These are phyloP conservation scores for Metacarcinus magister DNA, from an alignment of 2,888 invertebrate genomes.

Conservation along the genomic window DNA sequence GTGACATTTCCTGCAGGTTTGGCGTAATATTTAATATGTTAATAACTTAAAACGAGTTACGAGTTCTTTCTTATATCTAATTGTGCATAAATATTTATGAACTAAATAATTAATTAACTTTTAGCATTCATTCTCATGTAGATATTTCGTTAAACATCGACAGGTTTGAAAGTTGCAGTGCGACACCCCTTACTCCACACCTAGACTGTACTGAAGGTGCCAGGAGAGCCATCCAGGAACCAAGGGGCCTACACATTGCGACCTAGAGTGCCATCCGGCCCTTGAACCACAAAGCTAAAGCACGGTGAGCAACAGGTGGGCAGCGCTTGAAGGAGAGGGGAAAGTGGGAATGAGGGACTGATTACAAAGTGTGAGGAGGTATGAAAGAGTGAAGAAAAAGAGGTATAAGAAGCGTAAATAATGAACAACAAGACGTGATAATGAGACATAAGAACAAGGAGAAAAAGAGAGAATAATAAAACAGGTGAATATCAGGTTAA, in stretches of 20 bases:
- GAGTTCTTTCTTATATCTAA: neutral
- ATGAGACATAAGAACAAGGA: neutral
- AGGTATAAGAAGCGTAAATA: neutral
- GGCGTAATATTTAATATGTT: neutral
- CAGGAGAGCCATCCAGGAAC: neutral
- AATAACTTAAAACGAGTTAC: neutral
- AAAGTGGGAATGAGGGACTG: conserved; percentile 45
- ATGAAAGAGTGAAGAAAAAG: neutral
- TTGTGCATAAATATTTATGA: neutral
- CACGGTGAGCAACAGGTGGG: neutral
- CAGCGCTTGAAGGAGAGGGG: neutral
- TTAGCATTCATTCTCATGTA: too few relatives aligned
- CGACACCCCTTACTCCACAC: neutral
- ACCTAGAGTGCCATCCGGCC: conserved; percentile 19
- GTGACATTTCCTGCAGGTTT: neutral
- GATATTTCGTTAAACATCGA: neutral
- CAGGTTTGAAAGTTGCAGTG: neutral
- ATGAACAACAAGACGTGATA: neutral
- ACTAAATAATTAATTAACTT: too few relatives aligned
- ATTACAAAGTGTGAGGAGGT: conserved; percentile 26
- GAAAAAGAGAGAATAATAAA: neutral
- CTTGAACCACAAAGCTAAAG: conserved; percentile 41
- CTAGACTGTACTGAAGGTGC: neutral
- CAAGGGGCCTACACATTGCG: conserved; percentile 36
- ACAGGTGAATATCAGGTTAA: neutral